phyloP scores from a whole-genome alignment of 2,888 invertebrate genomes.

The Spisula subtruncata region DNA sequence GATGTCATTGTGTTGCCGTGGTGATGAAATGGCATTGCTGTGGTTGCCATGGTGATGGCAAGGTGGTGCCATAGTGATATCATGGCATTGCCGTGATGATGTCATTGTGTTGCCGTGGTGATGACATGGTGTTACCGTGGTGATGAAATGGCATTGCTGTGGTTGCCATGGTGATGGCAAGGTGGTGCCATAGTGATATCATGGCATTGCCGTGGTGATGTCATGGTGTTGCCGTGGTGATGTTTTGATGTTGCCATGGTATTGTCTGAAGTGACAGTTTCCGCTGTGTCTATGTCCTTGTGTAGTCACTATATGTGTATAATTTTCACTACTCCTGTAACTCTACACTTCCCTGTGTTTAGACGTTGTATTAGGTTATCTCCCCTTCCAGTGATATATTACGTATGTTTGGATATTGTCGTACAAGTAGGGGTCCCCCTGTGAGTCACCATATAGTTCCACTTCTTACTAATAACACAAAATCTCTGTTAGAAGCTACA shows the following conservation, averaged over 20 bases:
- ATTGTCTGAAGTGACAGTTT: not conserved
- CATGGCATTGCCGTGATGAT: too few species aligned
- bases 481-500: conserved; percentile 33
- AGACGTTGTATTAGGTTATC: conserved; percentile 25
- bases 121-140: too few species aligned
- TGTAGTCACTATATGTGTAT: conserved; percentile 4
- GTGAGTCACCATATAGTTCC: not conserved
- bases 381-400: not conserved
- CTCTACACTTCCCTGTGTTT: conserved; percentile 37
- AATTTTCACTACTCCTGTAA: conserved; percentile 14
- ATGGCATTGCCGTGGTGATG: not conserved
- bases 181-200: not conserved
- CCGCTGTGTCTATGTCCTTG: conserved; percentile 31
- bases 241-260: conserved; percentile 35
- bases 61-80: too few species aligned
- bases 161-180: not conserved
- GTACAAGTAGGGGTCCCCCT: conserved; percentile 27
- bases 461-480: conserved; percentile 30
- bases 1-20: conserved; percentile 27
- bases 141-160: too few species aligned
- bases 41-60: too few species aligned
- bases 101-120: too few species aligned
- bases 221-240: conserved; percentile 4
- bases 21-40: conserved; percentile 33
- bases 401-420: conserved; percentile 33